These are phyloP conservation scores for Parazoanthus swiftii DNA, from an alignment of 92 coral and sea anemone genomes.

Conservation along the genomic window DNA sequence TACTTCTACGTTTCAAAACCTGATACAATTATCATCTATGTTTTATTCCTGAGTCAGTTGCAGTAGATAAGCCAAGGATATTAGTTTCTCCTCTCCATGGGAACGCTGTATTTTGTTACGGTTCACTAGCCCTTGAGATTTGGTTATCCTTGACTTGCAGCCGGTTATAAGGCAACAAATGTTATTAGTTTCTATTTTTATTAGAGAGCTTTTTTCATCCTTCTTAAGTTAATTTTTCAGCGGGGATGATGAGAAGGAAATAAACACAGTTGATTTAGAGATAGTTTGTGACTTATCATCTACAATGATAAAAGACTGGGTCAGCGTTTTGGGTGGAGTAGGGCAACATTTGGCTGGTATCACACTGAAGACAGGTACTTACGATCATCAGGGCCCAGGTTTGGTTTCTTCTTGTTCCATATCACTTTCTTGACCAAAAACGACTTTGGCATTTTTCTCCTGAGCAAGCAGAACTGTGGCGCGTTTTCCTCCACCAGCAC, in stretches of 20 bases:
- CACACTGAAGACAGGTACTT: conserved; percentile 57
- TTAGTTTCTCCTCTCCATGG: conserved; percentile 38
- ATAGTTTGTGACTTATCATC: neutral
- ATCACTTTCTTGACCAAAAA: conserved; percentile 88
- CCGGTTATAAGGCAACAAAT: conserved; percentile 32
- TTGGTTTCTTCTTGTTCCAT: conserved; percentile 56
- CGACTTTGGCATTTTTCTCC: conserved; percentile 93
- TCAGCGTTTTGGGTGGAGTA: conserved; percentile 23
- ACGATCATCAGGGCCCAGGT: conserved; percentile 53
- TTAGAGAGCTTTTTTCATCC: neutral
- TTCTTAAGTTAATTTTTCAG: neutral
- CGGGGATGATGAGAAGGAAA: neutral
- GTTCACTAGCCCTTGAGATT: conserved; percentile 24
- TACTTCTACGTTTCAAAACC: neutral
- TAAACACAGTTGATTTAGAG: too few relatives aligned
- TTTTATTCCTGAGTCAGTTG: neutral
- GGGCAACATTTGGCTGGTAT: conserved; percentile 48
- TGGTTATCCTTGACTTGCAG: conserved; percentile 33
- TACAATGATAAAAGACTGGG: neutral
- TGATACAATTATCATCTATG: neutral
- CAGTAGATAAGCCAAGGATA: neutral
- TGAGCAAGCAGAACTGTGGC: conserved; percentile 7
- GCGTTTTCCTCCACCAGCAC: conserved; percentile 8
- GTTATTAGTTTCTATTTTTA: neutral
- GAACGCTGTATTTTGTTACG: conserved; percentile 10